A percentile compares a stretch with the other conserved stretches of the same genome.
Evolutionary conservation across 2,888 invertebrate species (phyloP).

Genomic region (Nymphalis polychloros): DNA sequence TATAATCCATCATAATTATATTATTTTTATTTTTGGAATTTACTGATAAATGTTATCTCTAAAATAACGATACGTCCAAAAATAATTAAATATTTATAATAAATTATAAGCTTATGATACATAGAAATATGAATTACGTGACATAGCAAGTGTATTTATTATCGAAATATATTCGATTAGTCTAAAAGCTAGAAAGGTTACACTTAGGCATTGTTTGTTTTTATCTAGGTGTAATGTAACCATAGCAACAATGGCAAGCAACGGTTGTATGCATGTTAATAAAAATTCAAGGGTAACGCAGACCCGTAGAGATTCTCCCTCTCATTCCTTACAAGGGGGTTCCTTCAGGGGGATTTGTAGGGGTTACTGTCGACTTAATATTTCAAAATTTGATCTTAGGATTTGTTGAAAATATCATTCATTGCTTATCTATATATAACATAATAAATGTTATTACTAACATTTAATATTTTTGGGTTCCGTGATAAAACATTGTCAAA

Average conservation of each 20-base stretch:
- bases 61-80: too few species aligned
- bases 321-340: slow-evolving; percentile 20
- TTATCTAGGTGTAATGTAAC: not conserved
- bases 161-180: not conserved
- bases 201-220: not conserved
- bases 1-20: too few species aligned
- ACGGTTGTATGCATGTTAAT: slow-evolving; percentile 15
- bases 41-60: too few species aligned
- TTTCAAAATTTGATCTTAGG: not conserved
- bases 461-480: not conserved
- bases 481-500: too few species aligned
- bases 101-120: too few species aligned
- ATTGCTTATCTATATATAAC: not conserved
- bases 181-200: not conserved
- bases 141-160: too few species aligned
- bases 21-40: too few species aligned
- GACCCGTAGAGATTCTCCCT: slow-evolving; percentile 19
- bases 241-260: not conserved
- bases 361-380: slow-evolving; percentile 1
- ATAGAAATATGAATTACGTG: too few species aligned
- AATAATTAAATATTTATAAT: too few species aligned
- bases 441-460: too few species aligned
- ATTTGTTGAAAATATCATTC: not conserved
- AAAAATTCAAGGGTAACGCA: slow-evolving; percentile 35
- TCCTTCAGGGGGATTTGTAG: slow-evolving; percentile 1